Evolutionary conservation across 2,113 vertebrate species (phyloP).

Genomic region (Nothoprocta perdicaria): DNA sequence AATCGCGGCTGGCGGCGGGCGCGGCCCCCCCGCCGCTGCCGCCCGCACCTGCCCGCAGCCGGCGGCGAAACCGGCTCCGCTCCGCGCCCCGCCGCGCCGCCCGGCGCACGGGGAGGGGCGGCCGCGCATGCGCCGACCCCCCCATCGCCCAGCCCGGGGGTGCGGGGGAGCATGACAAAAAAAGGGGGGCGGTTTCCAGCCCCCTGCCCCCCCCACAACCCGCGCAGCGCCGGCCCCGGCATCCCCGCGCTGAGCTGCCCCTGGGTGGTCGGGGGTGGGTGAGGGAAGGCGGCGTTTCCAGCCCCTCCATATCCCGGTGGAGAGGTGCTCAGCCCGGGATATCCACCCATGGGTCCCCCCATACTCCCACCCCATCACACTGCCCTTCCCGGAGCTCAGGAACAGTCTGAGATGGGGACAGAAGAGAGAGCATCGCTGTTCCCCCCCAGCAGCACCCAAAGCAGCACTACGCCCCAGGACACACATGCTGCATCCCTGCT

Average conservation of each 20-base stretch:
- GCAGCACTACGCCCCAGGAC: no score
- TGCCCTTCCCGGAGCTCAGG: no score
- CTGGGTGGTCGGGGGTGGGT: background rate
- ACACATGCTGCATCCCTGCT: no score
- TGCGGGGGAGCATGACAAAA: background rate
- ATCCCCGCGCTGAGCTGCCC: background rate
- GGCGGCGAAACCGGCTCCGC: no score
- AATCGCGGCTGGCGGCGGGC: no score
- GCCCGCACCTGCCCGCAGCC: no score
- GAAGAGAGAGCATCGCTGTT: background rate
- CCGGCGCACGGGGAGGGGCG: background rate
- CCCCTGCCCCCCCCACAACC: no score
- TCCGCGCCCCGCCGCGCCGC: background rate
- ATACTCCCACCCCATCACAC: background rate
- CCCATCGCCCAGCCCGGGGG: background rate
- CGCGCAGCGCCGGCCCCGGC: background rate
- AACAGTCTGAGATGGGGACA: no score
- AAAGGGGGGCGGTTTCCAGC: background rate
- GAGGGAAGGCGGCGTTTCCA: background rate
- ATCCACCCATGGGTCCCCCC: no score
- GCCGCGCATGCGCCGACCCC: background rate
- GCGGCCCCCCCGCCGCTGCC: no score
- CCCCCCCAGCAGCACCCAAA: background rate
- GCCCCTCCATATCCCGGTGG: background rate
- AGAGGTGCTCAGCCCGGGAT: no score